Conservation (phyloP, 2,113 vertebrate genomes). For the Thunnus thynnus region DNA sequence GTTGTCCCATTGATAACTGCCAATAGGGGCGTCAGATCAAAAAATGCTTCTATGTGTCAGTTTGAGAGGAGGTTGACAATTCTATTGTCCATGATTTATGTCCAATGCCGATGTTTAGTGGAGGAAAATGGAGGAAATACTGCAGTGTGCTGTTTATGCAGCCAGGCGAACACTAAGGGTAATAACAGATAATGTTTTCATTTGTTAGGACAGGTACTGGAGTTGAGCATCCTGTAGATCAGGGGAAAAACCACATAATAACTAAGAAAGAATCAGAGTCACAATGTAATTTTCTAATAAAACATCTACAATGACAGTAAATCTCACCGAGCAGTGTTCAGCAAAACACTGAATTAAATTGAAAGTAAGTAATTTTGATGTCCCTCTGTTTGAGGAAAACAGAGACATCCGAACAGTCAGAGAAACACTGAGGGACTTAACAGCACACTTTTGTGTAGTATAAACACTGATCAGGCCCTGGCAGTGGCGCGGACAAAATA, state of each 20-base stretch:
- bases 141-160: background rate
- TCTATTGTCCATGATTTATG: background rate
- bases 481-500: conserved; percentile 52
- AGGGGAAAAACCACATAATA: background rate
- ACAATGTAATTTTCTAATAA: background rate
- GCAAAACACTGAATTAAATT: conserved; percentile 37
- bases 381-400: conserved; percentile 45
- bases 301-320: background rate
- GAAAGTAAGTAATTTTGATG: conserved; percentile 41
- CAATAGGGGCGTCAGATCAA: no score
- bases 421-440: conserved; percentile 48
- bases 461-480: conserved; percentile 66
- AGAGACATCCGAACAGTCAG: conserved; percentile 50
- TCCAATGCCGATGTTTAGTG: background rate
- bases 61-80: no score
- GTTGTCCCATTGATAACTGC: no score
- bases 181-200: background rate
- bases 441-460: conserved; percentile 60
- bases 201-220: background rate
- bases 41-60: no score
- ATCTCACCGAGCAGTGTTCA: conserved; percentile 16
- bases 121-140: background rate
- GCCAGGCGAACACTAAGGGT: background rate
- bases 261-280: background rate
- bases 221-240: no score